These are phyloP conservation scores for Hyalella azteca DNA, from an alignment of 2,888 invertebrate genomes.

Conservation along the genomic window DNA sequence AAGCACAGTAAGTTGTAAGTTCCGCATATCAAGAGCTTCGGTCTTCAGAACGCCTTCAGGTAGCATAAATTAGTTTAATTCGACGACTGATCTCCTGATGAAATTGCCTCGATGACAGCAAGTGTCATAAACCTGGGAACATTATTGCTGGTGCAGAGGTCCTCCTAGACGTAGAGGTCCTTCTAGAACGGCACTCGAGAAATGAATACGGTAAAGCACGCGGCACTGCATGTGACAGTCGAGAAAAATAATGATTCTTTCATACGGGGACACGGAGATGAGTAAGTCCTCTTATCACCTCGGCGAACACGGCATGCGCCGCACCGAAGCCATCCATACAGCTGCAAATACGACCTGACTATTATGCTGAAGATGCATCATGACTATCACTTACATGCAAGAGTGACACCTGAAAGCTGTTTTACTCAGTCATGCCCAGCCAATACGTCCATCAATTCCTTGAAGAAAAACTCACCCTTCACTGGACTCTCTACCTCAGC, in stretches of 20 bases:
- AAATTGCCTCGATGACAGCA: background rate
- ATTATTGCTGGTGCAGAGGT: background rate
- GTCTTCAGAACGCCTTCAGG: no score
- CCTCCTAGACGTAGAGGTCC: no score
- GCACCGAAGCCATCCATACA: background rate
- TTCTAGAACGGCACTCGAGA: background rate
- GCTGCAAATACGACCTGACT: background rate
- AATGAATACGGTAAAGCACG: background rate
- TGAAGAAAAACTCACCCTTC: slow-evolving; percentile 8
- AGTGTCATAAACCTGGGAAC: background rate
- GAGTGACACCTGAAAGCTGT: slow-evolving; percentile 36
- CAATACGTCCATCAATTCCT: slow-evolving; percentile 28
- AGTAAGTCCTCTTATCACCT: background rate
- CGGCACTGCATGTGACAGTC: background rate
- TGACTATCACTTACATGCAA: slow-evolving; percentile 27
- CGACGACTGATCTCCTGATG: background rate
- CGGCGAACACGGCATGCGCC: background rate
- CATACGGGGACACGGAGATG: background rate
- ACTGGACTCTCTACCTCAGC: slow-evolving; percentile 22
- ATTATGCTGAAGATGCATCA: slow-evolving; percentile 16
- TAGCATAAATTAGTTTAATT: no score
- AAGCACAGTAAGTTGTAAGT: no score
- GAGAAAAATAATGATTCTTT: background rate
- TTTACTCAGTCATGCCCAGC: slow-evolving; percentile 33
- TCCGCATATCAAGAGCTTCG: no score